Conservation (phyloP, 2,888 invertebrate species). For the Epinotia nisella region DNA sequence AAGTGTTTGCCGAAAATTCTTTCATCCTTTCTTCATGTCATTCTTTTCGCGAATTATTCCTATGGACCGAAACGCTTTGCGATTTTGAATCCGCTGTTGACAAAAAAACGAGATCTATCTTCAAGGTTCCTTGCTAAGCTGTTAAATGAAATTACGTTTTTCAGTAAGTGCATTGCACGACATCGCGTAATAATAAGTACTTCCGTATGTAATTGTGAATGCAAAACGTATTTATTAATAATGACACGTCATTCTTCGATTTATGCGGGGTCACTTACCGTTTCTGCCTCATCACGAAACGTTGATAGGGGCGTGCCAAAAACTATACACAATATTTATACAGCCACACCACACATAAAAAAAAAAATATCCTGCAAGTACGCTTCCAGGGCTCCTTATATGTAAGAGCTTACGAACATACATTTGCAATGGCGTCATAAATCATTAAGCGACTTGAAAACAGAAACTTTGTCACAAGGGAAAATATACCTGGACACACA, state of each 20-base stretch:
- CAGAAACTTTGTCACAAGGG: too few species aligned
- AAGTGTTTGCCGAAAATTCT: neutral
- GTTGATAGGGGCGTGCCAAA: constrained; percentile 23
- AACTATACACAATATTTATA: neutral
- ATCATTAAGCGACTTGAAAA: too few species aligned
- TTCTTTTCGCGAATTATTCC: too few species aligned
- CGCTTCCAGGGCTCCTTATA: too few species aligned
- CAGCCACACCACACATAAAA: too few species aligned
- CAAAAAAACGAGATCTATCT: neutral
- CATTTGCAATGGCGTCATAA: too few species aligned
- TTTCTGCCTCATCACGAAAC: constrained; percentile 24
- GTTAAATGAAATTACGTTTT: neutral
- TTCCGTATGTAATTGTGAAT: constrained; percentile 15
- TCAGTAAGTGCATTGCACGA: neutral
- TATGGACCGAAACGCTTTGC: too few species aligned
- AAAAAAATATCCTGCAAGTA: too few species aligned
- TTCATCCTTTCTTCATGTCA: neutral
- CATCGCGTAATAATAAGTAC: constrained; percentile 7
- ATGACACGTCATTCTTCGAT: constrained; percentile 10
- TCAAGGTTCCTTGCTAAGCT: neutral
- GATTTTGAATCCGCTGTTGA: too few species aligned
- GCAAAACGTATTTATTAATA: constrained; percentile 15
- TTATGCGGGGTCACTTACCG: constrained; percentile 18
- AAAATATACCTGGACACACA: too few species aligned
- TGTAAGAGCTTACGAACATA: too few species aligned